phyloP scores from a whole-genome alignment of 1,140 invertebrate species.

The Trichonephila clavata region DNA sequence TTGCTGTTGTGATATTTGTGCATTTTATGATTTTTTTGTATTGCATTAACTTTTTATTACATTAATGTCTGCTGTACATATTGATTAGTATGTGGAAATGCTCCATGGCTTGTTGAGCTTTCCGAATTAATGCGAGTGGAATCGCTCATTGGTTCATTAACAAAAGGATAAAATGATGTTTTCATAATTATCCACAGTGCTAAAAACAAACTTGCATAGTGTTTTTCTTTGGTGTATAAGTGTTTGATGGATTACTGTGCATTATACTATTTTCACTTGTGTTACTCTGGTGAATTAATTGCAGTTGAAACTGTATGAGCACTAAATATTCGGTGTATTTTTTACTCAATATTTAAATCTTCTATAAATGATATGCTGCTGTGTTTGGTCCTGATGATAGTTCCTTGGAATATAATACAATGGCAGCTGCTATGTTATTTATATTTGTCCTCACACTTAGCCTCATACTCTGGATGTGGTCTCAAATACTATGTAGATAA shows the following conservation, averaged over 20 bases:
- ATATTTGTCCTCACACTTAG: not conserved
- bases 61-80: not conserved
- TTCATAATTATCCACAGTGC: too few species aligned
- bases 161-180: too few species aligned
- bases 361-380: not conserved
- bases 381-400: not conserved
- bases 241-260: not conserved
- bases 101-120: not conserved
- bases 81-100: not conserved
- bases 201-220: too few species aligned
- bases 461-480: not conserved
- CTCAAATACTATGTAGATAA: not conserved
- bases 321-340: too few species aligned
- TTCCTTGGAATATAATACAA: conserved; percentile 5
- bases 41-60: not conserved
- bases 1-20: conserved; percentile 25
- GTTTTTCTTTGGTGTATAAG: not conserved
- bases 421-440: not conserved
- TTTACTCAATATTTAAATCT: not conserved
- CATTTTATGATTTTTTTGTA: not conserved
- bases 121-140: not conserved
- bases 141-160: not conserved
- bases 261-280: not conserved
- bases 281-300: not conserved
- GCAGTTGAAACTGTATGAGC: not conserved